These are phyloP conservation scores for Podabrus alpinus DNA, from an alignment of 2,888 invertebrate species.

Conservation along the genomic window DNA sequence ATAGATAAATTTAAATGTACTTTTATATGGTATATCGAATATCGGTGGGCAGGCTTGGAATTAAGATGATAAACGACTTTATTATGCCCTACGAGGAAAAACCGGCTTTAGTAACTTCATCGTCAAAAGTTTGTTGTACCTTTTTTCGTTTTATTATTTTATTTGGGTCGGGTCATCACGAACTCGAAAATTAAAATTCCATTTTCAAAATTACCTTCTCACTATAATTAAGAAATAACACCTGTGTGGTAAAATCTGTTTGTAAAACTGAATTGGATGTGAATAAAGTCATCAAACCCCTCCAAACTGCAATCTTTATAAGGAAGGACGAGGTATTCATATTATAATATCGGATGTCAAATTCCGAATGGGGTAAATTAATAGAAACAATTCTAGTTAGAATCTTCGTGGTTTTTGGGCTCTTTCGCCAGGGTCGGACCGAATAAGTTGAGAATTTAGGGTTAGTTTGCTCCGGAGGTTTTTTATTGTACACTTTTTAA, in stretches of 20 bases:
- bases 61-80: conserved; percentile 57
- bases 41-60: conserved; percentile 51
- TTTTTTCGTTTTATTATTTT: conserved; percentile 13
- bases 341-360: too few relatives aligned
- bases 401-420: too few relatives aligned
- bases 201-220: conserved; percentile 4
- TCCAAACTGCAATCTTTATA: neutral
- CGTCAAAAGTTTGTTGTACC: conserved; percentile 44
- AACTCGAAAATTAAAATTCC: conserved; percentile 23
- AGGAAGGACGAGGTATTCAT: too few relatives aligned
- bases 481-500: too few relatives aligned
- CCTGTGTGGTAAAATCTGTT: conserved; percentile 15
- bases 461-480: too few relatives aligned
- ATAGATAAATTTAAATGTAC: conserved; percentile 51
- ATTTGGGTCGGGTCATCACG: conserved; percentile 15
- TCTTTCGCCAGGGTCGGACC: too few relatives aligned
- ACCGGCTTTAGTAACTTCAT: conserved; percentile 57
- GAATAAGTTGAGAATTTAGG: too few relatives aligned
- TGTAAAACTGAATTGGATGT: neutral
- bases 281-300: neutral
- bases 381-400: too few relatives aligned
- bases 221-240: conserved; percentile 4
- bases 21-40: conserved; percentile 50
- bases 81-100: conserved; percentile 53
- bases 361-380: too few relatives aligned